These are phyloP conservation scores for Syrrhaptes paradoxus DNA, from an alignment of 2,113 vertebrate species.

Conservation along the genomic window DNA sequence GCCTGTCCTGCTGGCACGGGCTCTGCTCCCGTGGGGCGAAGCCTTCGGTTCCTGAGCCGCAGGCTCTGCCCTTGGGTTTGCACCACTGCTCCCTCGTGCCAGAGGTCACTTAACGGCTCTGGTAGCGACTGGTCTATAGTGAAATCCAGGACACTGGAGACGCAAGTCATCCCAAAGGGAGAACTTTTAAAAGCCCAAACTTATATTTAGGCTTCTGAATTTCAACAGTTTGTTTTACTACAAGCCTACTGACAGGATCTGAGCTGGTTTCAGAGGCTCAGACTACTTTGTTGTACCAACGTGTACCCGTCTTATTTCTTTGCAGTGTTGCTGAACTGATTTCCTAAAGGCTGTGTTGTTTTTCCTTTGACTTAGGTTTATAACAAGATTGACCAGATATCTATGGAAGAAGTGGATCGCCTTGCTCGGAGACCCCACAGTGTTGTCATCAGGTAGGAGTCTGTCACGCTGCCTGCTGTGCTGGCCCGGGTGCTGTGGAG, in stretches of 20 bases:
- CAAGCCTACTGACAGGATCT: not conserved
- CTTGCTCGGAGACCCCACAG: constrained; percentile 89
- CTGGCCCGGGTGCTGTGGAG: not conserved
- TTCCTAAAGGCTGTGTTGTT: not conserved
- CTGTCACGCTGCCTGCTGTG: accelerated
- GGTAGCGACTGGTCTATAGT: not conserved
- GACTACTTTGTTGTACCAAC: not conserved
- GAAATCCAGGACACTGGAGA: not conserved
- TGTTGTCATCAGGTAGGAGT: constrained; percentile 91
- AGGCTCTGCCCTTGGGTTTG: not conserved
- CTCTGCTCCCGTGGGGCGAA: accelerated
- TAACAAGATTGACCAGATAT: constrained; percentile 99
- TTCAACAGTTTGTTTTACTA: not conserved
- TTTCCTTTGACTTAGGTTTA: constrained; percentile 84
- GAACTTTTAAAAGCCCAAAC: not conserved
- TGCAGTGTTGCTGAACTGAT: not conserved
- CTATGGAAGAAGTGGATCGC: constrained; percentile 96
- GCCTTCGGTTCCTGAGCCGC: not conserved
- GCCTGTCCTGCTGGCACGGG: accelerated
- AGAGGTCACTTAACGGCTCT: not conserved
- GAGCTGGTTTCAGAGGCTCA: not conserved
- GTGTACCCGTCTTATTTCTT: accelerated
- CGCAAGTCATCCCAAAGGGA: not conserved
- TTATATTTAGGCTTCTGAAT: not conserved
- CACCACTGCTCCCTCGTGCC: not conserved